Evolutionary conservation across 2,888 invertebrate species (phyloP).

Genomic region (Eretmocerus hayati): DNA sequence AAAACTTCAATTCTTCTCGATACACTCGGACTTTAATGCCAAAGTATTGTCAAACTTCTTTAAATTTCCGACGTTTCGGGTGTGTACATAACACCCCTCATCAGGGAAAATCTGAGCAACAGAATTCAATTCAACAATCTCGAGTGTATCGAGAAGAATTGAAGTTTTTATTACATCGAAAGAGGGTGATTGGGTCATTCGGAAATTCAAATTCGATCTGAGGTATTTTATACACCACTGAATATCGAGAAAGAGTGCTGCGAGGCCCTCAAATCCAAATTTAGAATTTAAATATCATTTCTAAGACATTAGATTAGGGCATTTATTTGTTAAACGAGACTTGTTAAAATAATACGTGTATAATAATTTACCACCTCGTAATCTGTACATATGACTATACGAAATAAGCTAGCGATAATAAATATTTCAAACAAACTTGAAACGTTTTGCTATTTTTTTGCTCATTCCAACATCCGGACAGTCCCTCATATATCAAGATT

Average conservation of each 20-base stretch:
- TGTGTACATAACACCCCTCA: too few species aligned
- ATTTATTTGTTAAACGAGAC: conserved; percentile 43
- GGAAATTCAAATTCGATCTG: conserved; percentile 21
- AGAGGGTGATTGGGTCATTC: too few species aligned
- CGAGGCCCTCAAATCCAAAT: conserved; percentile 39
- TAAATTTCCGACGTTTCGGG: too few species aligned
- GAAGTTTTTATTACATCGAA: too few species aligned
- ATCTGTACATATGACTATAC: conserved; percentile 44
- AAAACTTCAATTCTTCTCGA: too few species aligned
- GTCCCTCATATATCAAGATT: too few species aligned
- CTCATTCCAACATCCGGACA: too few species aligned
- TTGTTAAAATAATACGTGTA: conserved; percentile 43
- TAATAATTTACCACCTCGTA: conserved; percentile 43
- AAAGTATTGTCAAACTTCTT: too few species aligned
- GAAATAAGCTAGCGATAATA: conserved; percentile 39
- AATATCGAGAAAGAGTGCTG: conserved; percentile 31
- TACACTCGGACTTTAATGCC: too few species aligned
- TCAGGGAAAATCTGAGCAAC: too few species aligned
- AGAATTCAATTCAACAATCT: conserved; percentile 5
- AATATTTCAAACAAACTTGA: conserved; percentile 46
- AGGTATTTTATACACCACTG: conserved; percentile 28
- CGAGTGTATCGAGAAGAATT: not conserved
- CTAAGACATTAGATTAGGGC: conserved; percentile 37
- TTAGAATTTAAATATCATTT: conserved; percentile 36
- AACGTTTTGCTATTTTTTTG: too few species aligned